Conservation (phyloP, 2,797 vertebrate genomes). For the Eulemur albifrons region DNA sequence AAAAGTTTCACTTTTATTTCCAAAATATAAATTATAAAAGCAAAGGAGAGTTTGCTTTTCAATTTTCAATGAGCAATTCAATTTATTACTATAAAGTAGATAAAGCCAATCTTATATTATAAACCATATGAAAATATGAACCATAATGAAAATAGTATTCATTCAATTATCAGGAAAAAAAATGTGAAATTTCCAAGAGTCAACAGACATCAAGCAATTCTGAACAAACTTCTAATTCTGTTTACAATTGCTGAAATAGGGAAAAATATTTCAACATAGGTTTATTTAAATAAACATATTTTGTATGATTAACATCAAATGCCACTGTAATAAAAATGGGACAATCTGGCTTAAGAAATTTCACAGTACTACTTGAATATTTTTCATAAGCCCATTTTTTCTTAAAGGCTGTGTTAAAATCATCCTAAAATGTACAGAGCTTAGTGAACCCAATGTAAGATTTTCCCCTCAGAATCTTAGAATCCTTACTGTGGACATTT, state of each 20-base stretch:
- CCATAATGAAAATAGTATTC: not conserved
- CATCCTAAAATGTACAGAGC: not conserved
- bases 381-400: not conserved
- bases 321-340: not conserved
- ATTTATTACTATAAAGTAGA: not conserved
- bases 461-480: not conserved
- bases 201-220: not conserved
- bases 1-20: constrained; percentile 20
- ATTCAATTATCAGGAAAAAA: not conserved
- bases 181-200: not conserved
- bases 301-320: not conserved
- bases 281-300: not conserved
- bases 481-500: not conserved
- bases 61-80: not conserved
- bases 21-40: not conserved
- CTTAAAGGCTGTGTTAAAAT: not conserved
- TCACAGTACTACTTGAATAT: not conserved
- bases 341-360: not conserved
- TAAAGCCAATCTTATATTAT: not conserved
- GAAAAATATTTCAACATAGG: not conserved
- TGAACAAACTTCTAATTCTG: not conserved
- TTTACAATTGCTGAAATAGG: not conserved
- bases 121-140: not conserved
- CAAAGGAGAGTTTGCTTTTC: not conserved
- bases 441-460: not conserved